Percentiles rank a stretch among this genome's conserved stretches.
phyloP scores from a whole-genome alignment of 2,797 vertebrate species.

The Enteromius anoplus region DNA sequence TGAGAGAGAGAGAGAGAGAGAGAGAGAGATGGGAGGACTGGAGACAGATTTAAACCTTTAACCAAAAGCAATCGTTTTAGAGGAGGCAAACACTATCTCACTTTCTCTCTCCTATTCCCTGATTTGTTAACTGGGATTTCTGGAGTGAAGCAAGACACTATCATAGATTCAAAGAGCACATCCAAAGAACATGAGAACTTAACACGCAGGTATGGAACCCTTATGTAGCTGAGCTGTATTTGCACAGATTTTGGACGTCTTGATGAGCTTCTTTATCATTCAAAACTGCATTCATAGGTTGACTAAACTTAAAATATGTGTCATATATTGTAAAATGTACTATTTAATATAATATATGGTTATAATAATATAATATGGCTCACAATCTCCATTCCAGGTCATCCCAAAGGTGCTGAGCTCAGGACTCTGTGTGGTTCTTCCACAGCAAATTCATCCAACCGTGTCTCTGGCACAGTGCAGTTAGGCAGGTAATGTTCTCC shows the following conservation, averaged over 20 bases:
- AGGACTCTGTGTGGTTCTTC: background rate
- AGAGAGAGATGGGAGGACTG: conserved; percentile 68
- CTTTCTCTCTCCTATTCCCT: background rate
- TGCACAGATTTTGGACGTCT: background rate
- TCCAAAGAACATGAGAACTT: background rate
- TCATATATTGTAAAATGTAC: background rate
- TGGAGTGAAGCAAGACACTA: background rate
- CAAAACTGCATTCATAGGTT: background rate
- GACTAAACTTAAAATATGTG: background rate
- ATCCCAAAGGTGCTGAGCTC: background rate
- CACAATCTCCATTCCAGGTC: background rate
- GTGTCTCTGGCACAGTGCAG: background rate
- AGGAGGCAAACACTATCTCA: background rate
- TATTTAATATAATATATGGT: background rate
- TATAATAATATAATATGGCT: background rate
- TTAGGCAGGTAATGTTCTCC: background rate
- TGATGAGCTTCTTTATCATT: background rate
- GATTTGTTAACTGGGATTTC: background rate
- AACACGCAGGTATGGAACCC: background rate
- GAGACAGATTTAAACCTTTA: conserved; percentile 53
- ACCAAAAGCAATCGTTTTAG: conserved; percentile 42
- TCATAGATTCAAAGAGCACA: background rate
- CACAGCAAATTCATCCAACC: background rate
- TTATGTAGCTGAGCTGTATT: background rate
- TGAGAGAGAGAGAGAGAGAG: conserved; percentile 76